Evolutionary conservation across 2,888 invertebrate genomes (phyloP).

Genomic region (Muschampia staudingeri): DNA sequence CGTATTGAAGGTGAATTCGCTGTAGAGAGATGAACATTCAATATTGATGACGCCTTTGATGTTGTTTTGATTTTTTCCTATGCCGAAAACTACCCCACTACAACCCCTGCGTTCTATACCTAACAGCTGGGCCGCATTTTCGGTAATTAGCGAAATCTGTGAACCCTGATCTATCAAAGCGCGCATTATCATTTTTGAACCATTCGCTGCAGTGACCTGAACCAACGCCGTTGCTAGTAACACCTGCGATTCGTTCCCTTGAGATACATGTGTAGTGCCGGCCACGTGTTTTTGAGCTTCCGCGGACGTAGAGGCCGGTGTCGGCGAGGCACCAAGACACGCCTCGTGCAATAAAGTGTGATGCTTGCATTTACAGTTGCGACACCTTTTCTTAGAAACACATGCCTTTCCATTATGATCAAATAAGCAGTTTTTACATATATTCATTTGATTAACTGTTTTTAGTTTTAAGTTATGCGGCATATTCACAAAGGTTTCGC

Average conservation of each 20-base stretch:
- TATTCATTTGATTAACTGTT: not conserved
- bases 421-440: too few relatives aligned
- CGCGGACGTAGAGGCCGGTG: too few relatives aligned
- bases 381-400: too few relatives aligned
- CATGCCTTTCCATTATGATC: too few relatives aligned
- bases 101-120: not conserved
- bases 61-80: not conserved
- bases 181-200: not conserved
- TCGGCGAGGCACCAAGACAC: not conserved
- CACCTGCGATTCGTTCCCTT: not conserved
- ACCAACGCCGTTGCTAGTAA: not conserved
- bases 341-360: too few relatives aligned
- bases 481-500: too few relatives aligned
- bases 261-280: not conserved
- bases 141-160: not conserved
- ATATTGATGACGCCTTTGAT: constrained; percentile 41
- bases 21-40: constrained; percentile 18
- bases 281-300: too few relatives aligned
- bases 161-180: not conserved
- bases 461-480: too few relatives aligned
- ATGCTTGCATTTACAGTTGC: too few relatives aligned
- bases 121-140: not conserved
- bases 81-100: not conserved
- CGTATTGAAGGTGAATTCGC: constrained; percentile 33
- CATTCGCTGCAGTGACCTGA: not conserved